These are phyloP conservation scores for Nemotelus pantherinus DNA, from an alignment of 2,888 invertebrate species.

Conservation along the genomic window DNA sequence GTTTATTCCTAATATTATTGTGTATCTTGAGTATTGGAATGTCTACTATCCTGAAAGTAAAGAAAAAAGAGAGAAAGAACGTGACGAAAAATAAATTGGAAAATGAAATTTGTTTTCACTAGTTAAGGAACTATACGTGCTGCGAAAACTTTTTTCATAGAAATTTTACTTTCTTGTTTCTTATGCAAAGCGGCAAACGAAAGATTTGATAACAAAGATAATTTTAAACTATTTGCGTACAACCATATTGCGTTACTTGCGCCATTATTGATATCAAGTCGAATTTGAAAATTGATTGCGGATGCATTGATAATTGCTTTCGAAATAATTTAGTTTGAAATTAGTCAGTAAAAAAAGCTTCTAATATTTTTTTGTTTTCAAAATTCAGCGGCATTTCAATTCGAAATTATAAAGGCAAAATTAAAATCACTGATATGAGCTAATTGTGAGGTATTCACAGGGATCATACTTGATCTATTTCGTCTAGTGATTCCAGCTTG, in stretches of 20 bases:
- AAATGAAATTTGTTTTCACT: slow-evolving; percentile 33
- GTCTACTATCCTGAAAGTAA: slow-evolving; percentile 54
- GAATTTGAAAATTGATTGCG: no score
- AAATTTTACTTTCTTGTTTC: no score
- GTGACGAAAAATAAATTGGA: slow-evolving; percentile 39
- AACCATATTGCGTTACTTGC: no score
- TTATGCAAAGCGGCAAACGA: no score
- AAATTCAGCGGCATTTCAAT: neutral
- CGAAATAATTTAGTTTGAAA: no score
- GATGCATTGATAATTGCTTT: no score
- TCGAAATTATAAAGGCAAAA: slow-evolving; percentile 27
- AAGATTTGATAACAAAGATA: no score
- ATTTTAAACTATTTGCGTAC: no score
- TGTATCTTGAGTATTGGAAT: slow-evolving; percentile 54
- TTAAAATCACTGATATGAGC: slow-evolving; percentile 20
- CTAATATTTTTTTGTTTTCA: neutral
- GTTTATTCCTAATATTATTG: slow-evolving; percentile 50
- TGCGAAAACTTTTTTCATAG: neutral
- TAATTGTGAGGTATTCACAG: slow-evolving; percentile 52
- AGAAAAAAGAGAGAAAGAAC: slow-evolving; percentile 41
- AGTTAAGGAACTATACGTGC: slow-evolving; percentile 18
- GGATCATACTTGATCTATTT: slow-evolving; percentile 67
- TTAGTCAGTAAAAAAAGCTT: no score
- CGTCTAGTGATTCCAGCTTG: slow-evolving; percentile 73
- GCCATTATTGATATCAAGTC: no score